These are phyloP conservation scores for Acanthisitta chloris DNA, from an alignment of 2,113 vertebrate genomes.

Conservation along the genomic window DNA sequence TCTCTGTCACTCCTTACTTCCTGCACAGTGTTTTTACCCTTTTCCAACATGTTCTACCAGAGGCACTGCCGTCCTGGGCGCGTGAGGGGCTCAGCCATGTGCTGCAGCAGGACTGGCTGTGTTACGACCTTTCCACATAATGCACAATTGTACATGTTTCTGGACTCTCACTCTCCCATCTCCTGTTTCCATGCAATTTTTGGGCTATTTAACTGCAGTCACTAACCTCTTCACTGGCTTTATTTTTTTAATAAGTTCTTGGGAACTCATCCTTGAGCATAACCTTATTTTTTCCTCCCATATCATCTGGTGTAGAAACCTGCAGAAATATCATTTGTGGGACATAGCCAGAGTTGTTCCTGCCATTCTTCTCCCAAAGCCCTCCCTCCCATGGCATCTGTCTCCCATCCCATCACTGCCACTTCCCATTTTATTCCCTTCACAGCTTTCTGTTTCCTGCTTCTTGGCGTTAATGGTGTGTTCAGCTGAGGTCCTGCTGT, in stretches of 20 bases:
- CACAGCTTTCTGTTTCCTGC: background rate
- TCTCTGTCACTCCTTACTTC: background rate
- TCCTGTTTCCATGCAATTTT: background rate
- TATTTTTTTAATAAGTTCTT: background rate
- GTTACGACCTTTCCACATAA: fast-evolving
- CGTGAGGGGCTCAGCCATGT: background rate
- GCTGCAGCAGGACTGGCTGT: fast-evolving
- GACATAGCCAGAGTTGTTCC: background rate
- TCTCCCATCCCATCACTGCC: background rate
- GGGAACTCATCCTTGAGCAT: background rate
- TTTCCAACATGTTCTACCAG: background rate
- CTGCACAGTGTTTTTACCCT: fast-evolving
- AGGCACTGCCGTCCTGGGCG: fast-evolving
- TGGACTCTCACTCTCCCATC: background rate
- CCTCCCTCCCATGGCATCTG: background rate
- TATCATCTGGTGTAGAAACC: background rate
- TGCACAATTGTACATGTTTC: background rate
- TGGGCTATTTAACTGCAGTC: background rate
- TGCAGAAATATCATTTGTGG: background rate
- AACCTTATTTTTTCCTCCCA: background rate
- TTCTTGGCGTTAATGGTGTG: background rate
- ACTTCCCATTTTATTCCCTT: background rate
- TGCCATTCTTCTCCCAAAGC: background rate
- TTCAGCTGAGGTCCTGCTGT: background rate
- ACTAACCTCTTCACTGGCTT: background rate